phyloP scores from a whole-genome alignment of 2,113 vertebrate species.

The Tautogolabrus adspersus region DNA sequence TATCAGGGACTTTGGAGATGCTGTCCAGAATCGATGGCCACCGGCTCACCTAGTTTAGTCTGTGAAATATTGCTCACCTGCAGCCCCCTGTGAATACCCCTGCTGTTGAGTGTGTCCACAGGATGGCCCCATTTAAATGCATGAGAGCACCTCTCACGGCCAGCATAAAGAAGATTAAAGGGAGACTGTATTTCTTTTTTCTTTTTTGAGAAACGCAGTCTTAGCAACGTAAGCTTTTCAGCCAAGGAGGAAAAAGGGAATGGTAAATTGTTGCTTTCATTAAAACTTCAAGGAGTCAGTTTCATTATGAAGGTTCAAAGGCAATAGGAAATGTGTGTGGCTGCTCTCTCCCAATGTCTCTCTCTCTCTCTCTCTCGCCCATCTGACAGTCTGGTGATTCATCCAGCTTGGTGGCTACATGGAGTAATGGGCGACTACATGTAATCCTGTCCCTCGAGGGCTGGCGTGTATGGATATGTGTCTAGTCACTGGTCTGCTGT shows the following conservation, averaged over 20 bases:
- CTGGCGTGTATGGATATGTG: slow-evolving; percentile 20
- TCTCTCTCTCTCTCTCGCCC: neutral
- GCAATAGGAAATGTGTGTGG: slow-evolving; percentile 62
- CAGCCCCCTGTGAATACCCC: slow-evolving; percentile 48
- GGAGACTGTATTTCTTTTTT: slow-evolving; percentile 47
- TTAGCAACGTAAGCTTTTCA: slow-evolving; percentile 59
- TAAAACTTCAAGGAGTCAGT: slow-evolving; percentile 84
- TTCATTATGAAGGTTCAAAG: slow-evolving; percentile 82
- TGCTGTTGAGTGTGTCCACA: slow-evolving; percentile 53
- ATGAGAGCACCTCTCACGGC: slow-evolving; percentile 68
- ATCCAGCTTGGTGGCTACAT: slow-evolving; percentile 12
- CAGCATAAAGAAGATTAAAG: slow-evolving; percentile 83
- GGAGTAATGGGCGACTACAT: slow-evolving; percentile 51
- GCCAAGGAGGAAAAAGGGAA: slow-evolving; percentile 70
- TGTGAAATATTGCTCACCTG: slow-evolving; percentile 77
- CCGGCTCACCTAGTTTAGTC: slow-evolving; percentile 52
- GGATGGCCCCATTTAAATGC: slow-evolving; percentile 84
- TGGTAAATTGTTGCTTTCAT: slow-evolving; percentile 83
- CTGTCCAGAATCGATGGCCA: slow-evolving; percentile 56
- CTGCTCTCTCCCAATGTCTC: slow-evolving; percentile 35
- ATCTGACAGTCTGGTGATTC: slow-evolving; percentile 17
- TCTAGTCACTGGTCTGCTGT: slow-evolving; percentile 7
- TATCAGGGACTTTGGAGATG: slow-evolving; percentile 42
- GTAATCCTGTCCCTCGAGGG: slow-evolving; percentile 46
- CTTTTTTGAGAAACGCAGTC: slow-evolving; percentile 46